Conservation (phyloP, 1,140 invertebrate species). For the Plutomurus gul region DNA sequence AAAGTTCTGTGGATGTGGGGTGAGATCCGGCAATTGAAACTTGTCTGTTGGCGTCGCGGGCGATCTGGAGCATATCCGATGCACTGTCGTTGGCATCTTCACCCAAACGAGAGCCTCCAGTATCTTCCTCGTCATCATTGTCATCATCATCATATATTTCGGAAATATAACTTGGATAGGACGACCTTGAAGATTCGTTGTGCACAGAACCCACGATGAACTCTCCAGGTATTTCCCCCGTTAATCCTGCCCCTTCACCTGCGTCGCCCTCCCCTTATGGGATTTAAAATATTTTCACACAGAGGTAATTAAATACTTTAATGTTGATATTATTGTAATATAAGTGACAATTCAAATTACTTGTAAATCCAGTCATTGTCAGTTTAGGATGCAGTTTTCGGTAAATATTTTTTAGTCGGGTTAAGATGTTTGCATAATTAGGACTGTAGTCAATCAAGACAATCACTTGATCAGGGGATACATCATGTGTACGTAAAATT, state of each 20-base stretch:
- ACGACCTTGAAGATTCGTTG: too few relatives aligned
- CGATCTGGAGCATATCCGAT: background rate
- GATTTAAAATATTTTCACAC: background rate
- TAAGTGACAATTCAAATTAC: background rate
- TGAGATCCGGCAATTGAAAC: background rate
- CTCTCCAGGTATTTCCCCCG: too few relatives aligned
- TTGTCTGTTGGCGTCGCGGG: background rate
- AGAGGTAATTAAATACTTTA: background rate
- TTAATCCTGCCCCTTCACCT: too few relatives aligned
- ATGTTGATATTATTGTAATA: background rate
- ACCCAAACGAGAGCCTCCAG: too few relatives aligned
- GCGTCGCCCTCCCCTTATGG: background rate
- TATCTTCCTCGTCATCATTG: background rate
- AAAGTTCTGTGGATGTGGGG: background rate
- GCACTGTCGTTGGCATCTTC: too few relatives aligned
- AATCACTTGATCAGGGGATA: conserved; percentile 46
- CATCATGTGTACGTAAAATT: conserved; percentile 35
- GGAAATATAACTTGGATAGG: background rate
- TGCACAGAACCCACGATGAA: too few relatives aligned
- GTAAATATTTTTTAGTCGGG: background rate
- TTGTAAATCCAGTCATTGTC: background rate
- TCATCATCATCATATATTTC: background rate
- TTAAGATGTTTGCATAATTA: background rate
- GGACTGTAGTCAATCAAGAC: conserved; percentile 34
- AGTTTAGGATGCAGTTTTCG: background rate